Base-by-base conservation (phyloP, 2,113 vertebrate species). In the Thunnus thynnus region DNA sequence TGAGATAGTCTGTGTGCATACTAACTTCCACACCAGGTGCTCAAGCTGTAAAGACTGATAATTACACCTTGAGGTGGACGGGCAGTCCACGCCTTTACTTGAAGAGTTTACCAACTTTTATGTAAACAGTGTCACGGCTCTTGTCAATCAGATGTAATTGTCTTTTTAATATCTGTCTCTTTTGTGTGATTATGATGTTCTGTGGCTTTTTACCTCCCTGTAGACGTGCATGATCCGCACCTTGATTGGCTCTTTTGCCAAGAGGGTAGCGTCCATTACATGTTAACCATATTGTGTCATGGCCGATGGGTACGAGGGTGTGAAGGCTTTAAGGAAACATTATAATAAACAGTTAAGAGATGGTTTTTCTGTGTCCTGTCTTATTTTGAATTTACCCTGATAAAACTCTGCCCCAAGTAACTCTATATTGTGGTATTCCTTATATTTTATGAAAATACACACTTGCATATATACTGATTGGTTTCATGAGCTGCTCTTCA, bases 261-360 rank as follows among this genome's bases (percentile, higher is more conserved):
- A 70, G 25, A 76, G 82, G 27, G 79, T 78, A 22, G 64, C 72
- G 57, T 77, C 79, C 88, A 85, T 86, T 85, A 86, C 46, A 61
- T 89, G 82, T 86, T 82, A 63, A 82, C 65, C 72, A 76, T 77
- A 63, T 44, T 88, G 78, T 91, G 80, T 92, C 73, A 79, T 80
- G 83, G 88, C 80, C 57, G 60, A 79, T 30, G 41, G 63, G 50
- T 72, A 63, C 25, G 73, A 72, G 72, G 74, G 47, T 58, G 61
- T 60, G 61, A 84, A 71, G 66, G 58, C 80, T 84, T 70, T 79
- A 77, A 79, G 60, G 57, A 82, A 90, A 91, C 76, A 72, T 88
- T 86, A 74, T 88, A 94, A 95, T 96, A 95, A 95, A 96, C 41
- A 0, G 57, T 91, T 84, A 20, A 80, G 82, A 87, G 78, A 85